Conservation (phyloP, 2,797 vertebrate species). For the Tamandua tetradactyla region DNA sequence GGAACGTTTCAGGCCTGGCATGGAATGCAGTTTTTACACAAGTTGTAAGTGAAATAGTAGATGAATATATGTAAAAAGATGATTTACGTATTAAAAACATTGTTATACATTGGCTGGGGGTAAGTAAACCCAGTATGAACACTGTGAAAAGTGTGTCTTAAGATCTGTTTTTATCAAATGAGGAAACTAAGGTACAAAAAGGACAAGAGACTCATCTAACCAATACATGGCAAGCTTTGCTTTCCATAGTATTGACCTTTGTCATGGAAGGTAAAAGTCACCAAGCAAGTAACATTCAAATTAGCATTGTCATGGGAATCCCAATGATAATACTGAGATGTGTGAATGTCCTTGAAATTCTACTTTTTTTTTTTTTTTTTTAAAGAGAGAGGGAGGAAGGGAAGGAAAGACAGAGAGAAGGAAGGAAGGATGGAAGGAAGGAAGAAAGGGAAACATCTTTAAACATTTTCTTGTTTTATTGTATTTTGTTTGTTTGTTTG, state of each 20-base stretch:
- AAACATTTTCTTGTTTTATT: too few species aligned
- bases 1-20: constrained; percentile 83
- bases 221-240: not conserved
- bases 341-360: not conserved
- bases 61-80: not conserved
- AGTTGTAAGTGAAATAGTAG: constrained; percentile 79
- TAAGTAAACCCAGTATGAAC: not conserved
- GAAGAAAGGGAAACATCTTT: too few species aligned
- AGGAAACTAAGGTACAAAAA: constrained; percentile 37
- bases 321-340: not conserved
- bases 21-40: constrained; percentile 80
- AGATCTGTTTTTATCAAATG: not conserved
- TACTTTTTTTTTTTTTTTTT: too few species aligned
- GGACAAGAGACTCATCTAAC: not conserved
- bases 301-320: too few species aligned
- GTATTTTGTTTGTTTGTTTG: too few species aligned
- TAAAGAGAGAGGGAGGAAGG: too few species aligned
- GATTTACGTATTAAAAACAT: not conserved
- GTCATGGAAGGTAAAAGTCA: not conserved
- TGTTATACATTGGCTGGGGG: not conserved
- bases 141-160: not conserved
- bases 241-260: not conserved
- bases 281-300: not conserved
- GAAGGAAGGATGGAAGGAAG: too few species aligned
- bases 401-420: too few species aligned